phyloP scores from a whole-genome alignment of 2,113 vertebrate species.

The Gulo gulo region DNA sequence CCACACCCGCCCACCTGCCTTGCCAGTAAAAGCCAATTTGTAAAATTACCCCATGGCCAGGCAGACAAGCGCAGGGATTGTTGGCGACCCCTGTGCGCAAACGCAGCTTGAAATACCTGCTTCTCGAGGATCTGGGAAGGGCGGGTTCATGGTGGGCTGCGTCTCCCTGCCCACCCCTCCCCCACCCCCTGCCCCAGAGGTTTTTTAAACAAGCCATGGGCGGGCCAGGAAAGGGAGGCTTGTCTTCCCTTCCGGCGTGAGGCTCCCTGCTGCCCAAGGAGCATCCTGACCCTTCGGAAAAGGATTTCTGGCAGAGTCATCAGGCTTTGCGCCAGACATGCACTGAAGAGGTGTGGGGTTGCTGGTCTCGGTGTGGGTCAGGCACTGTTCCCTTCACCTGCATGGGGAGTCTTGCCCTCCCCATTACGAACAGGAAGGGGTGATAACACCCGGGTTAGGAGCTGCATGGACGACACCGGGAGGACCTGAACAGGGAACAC shows the following conservation, averaged over 20 bases:
- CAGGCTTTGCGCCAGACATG: neutral
- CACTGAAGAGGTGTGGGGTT: neutral
- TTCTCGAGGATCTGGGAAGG: neutral
- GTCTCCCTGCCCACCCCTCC: neutral
- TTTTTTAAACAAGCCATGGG: neutral
- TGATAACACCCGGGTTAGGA: fast-evolving
- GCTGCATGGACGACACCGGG: fast-evolving
- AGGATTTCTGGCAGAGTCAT: neutral
- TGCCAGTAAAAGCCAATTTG: slow-evolving; percentile 28
- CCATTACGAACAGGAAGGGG: neutral
- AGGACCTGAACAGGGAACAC: neutral
- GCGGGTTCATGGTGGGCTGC: fast-evolving
- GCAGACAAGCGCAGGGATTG: neutral
- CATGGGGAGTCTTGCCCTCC: neutral
- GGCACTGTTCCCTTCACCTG: neutral
- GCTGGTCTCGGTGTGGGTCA: neutral
- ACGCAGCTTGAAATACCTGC: neutral
- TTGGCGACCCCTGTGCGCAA: fast-evolving
- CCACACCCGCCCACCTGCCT: neutral
- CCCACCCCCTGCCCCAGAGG: too few species aligned
- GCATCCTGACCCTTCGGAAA: neutral
- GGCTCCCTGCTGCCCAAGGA: neutral
- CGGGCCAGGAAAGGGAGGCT: neutral
- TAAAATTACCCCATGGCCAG: neutral
- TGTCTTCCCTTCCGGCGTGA: neutral